Evolutionary conservation across 2,113 vertebrate genomes (phyloP), one percentile per base, ranked within the genome.

Genomic region (Tamias sibiricus): DNA sequence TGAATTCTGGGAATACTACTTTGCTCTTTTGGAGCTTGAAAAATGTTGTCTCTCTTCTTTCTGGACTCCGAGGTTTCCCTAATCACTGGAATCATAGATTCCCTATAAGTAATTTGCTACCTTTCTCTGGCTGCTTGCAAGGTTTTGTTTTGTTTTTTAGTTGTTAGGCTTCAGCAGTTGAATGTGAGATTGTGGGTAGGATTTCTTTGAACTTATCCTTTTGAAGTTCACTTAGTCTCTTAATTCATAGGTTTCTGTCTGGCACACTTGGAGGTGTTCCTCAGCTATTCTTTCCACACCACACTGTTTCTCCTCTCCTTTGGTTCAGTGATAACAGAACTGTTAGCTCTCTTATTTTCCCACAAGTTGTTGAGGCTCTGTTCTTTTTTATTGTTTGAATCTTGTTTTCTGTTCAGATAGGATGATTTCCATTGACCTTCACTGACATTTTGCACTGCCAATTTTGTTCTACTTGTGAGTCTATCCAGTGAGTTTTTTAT

Each of bases 41-140:
- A 94, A 69, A 79, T 13, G 47, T 49, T 82, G 30, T 59, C 7
- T 9, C 57, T 24, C 37, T 86, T 49, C 47, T 35, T 93, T 85
- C 6, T 95, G 57, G 37, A 89, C 32, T 47, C 17, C 87, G n/a
- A n/a, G 37, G 47, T 95, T 92, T 96, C 86, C 85, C n/a, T 30
- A 71, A 74, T 92, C 2, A 52, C 68, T 84, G 30, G 57, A 77
- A 52, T 66, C 30, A n/a, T 32, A 76, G 42, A 76, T 37, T 62
- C 35, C n/a, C 66, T n/a, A n/a, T 81, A 79, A 90, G 32, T 9
- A 84, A 10, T 59, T 12, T 20, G 17, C 59, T n/a, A 54, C 30
- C 62, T 87, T 91, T 85, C 19, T 84, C 14, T 84, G 22, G n/a
- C 35, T 75, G 49, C 71, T 84, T 85, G 77, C 42, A 72, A 80